Evolutionary conservation across 2,797 vertebrate genomes (phyloP), one percentile per base, ranked within the genome.

Genomic region (Perodicticus potto): DNA sequence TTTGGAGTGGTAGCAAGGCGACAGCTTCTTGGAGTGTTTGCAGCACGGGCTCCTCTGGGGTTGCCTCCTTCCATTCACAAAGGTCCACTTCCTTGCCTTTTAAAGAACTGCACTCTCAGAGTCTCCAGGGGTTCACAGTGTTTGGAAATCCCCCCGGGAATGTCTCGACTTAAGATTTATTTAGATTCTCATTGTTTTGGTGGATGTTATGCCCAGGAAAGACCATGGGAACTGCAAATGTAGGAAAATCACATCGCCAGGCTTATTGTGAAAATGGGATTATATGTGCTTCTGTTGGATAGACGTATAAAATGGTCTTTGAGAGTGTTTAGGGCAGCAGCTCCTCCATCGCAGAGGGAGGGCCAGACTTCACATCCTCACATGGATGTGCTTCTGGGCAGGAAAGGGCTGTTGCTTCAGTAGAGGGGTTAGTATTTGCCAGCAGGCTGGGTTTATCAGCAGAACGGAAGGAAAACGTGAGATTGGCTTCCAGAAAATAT

Each of bases 141-240:
- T 59, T 82, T 94, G 95, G 96, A 94, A 97, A 89, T 94, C 91
- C 96, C 94, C 91, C n/a, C 2, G 70, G 88, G 73, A 89, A 74
- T 19, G 55, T n/a, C 77, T 73, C 63, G 45, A 53, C 80, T 93
- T 78, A 72, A 49, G 70, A 40, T 72, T 65, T 61, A 72, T n/a
- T 20, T 65, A 81, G 80, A 16, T 81, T 93, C 81, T 94, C 76
- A 59, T 94, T 93, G 91, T 96, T 29, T 81, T 2, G 72, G 69
- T 20, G 27, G 93, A 94, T 94, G 95, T 74, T 89, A 59, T 91
- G 83, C 80, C 91, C 84, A 85, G 80, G 95, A 91, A 93, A 43
- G 76, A 95, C 83, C 86, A 82, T 94, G 96, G 92, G 94, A 91
- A 95, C 29, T 85, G 13, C 91, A 73, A 73, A 4, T 53, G 12